These are phyloP conservation scores for Stichopus chloronotus DNA, from an alignment of 35 echinoderm and acorn worm genomes.

Conservation along the genomic window DNA sequence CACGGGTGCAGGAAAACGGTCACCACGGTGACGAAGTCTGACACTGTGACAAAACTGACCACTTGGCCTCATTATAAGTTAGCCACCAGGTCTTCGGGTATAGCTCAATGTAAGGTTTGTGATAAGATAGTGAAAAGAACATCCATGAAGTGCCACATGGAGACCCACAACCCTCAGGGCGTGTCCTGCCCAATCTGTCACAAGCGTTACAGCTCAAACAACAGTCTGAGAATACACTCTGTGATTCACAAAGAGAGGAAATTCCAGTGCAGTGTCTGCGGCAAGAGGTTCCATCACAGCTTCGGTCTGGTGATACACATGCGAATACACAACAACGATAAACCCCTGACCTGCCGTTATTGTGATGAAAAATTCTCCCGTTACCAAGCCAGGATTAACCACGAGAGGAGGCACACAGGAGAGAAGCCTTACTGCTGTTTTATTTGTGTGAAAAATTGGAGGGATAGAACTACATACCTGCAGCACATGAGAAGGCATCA, in stretches of 20 bases:
- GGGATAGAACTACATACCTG: not conserved
- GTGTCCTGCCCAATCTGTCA: not conserved
- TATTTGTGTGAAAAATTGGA: slow-evolving; percentile 6
- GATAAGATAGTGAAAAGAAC: not conserved
- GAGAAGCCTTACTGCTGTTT: slow-evolving; percentile 5
- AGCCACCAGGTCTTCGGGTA: not conserved
- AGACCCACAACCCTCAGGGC: not conserved
- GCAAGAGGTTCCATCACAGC: not conserved
- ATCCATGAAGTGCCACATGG: not conserved
- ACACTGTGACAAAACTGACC: not conserved
- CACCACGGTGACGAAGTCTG: not conserved
- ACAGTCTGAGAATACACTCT: not conserved
- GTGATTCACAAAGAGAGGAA: not conserved
- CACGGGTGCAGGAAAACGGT: not conserved
- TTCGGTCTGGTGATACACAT: not conserved
- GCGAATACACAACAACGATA: slow-evolving; percentile 25
- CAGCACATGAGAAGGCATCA: slow-evolving; percentile 22
- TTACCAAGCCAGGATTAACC: slow-evolving; percentile 15
- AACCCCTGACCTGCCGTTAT: not conserved
- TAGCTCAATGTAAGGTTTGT: not conserved
- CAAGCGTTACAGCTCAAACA: not conserved
- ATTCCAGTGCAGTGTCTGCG: not conserved
- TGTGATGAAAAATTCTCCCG: not conserved
- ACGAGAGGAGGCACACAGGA: slow-evolving; percentile 15
- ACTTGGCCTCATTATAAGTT: not conserved